Base-by-base conservation (phyloP, 1,140 invertebrate species). In the Drepana arcuata region DNA sequence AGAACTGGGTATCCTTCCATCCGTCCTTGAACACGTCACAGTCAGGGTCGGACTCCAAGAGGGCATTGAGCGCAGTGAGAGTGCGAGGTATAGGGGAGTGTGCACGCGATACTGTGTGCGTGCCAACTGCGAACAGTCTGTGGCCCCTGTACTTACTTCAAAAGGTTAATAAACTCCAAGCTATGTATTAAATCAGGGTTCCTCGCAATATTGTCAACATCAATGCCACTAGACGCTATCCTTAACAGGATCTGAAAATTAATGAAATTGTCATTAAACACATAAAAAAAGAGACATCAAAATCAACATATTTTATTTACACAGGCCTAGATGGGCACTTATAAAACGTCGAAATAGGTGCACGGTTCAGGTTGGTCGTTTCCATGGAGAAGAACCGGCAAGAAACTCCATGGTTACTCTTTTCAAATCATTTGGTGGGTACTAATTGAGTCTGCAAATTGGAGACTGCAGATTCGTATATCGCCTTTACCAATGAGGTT, bases 61-160 rank as follows among this genome's bases (percentile, higher is more conserved):
- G n/a, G 18, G 18, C 18, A 21, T 5, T 21, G 4, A 4, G 18
- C 18, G 9, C 4, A 21, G 9, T 21, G 9, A 4, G 18, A 21
- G 4, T 4, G 4, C 18, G 18, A 21, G 4, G 4, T 21, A 21
- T 21, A 21, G 18, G 4, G 9, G 9, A 9, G 9, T 9, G 9
- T 5, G 4, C 4, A 5, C 18, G 18, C 18, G 4, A 21, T 21
- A 5, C 18, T 9, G 9, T 21, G 18, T 4, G 4, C n/a, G n/a
- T n/a, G n/a, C n/a, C n/a, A n/a, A n/a, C n/a, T n/a, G n/a, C n/a
- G n/a, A n/a, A n/a, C n/a, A n/a, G n/a, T n/a, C n/a, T n/a, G n/a
- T n/a, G n/a, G n/a, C n/a, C n/a, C n/a, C n/a, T n/a, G 15, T 40
- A 68, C 69, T 66, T 43, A 78, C 74, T 72, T 68, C 7, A 74